Evolutionary conservation across 2,888 invertebrate genomes (phyloP).

Genomic region (Sclerodermus sp.): DNA sequence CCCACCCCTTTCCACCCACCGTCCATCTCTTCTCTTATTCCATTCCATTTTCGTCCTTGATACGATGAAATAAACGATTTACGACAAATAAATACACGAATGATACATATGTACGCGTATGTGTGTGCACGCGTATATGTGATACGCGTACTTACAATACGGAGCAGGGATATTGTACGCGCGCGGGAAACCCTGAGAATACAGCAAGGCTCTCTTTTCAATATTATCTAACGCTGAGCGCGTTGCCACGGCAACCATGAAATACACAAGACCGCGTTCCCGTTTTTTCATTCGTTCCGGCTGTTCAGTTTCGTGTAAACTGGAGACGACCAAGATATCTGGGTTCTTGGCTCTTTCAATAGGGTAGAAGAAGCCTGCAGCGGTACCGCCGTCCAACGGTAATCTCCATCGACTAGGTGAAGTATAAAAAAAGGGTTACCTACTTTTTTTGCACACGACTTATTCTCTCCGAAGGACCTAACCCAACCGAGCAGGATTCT

Average conservation of each 20-base stretch:
- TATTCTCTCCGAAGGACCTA: neutral
- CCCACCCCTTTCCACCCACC: neutral
- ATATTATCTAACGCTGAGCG: conserved; percentile 5
- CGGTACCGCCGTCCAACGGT: conserved; percentile 22
- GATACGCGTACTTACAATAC: too few species aligned
- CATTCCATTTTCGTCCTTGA: too few species aligned
- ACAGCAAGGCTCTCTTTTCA: neutral
- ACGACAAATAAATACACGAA: too few species aligned
- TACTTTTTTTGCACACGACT: conserved; percentile 10
- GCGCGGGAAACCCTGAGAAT: too few species aligned
- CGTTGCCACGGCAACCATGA: conserved; percentile 1
- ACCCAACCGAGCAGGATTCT: neutral
- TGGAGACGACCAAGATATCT: conserved; percentile 16
- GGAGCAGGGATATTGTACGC: too few species aligned
- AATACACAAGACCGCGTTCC: conserved; percentile 2
- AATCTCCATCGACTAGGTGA: conserved; percentile 12
- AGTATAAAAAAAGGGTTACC: conserved; percentile 16
- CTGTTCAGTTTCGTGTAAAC: conserved; percentile 11
- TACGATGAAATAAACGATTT: too few species aligned
- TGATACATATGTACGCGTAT: too few species aligned
- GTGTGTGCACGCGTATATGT: too few species aligned
- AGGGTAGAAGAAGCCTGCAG: conserved; percentile 15
- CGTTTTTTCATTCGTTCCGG: conserved; percentile 4
- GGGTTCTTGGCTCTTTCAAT: conserved; percentile 17
- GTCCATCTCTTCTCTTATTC: too few species aligned